Conservation (phyloP, 2,797 vertebrate genomes). For the Danio aesculapii region DNA sequence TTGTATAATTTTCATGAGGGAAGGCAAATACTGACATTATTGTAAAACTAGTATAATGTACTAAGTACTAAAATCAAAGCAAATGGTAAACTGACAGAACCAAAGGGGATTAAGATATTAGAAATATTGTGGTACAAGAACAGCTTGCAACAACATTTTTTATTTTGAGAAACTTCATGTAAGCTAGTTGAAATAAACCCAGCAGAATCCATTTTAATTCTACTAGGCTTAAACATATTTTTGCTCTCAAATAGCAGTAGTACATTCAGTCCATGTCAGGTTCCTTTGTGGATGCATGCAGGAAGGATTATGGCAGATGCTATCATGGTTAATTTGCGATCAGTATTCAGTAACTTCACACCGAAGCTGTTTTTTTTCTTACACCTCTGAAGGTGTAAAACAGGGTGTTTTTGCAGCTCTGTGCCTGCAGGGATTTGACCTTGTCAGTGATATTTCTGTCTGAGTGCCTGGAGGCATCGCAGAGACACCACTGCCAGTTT, state of each 20-base stretch:
- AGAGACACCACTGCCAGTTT: slow-evolving; percentile 70
- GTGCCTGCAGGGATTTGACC: slow-evolving; percentile 76
- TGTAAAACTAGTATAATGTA: too few species aligned
- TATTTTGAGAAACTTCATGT: background rate
- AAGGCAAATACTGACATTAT: too few species aligned
- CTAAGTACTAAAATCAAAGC: too few species aligned
- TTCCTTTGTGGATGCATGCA: slow-evolving; percentile 7
- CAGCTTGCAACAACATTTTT: background rate
- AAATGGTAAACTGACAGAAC: background rate
- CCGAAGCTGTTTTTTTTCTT: slow-evolving; percentile 51
- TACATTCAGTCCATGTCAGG: background rate
- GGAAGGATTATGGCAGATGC: slow-evolving; percentile 9
- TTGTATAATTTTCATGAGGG: too few species aligned
- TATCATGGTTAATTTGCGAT: slow-evolving; percentile 30
- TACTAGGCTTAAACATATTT: background rate
- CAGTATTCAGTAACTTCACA: slow-evolving; percentile 48
- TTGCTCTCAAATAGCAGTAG: background rate
- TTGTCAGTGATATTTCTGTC: slow-evolving; percentile 77
- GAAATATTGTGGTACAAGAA: background rate
- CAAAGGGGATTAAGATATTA: background rate
- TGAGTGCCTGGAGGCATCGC: slow-evolving; percentile 66
- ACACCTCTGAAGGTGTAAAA: slow-evolving; percentile 54
- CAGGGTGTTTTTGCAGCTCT: slow-evolving; percentile 67
- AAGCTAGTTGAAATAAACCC: background rate
- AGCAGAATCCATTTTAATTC: background rate